Base-by-base conservation (phyloP, 1,140 invertebrate genomes). In the Drosophila serrata region DNA sequence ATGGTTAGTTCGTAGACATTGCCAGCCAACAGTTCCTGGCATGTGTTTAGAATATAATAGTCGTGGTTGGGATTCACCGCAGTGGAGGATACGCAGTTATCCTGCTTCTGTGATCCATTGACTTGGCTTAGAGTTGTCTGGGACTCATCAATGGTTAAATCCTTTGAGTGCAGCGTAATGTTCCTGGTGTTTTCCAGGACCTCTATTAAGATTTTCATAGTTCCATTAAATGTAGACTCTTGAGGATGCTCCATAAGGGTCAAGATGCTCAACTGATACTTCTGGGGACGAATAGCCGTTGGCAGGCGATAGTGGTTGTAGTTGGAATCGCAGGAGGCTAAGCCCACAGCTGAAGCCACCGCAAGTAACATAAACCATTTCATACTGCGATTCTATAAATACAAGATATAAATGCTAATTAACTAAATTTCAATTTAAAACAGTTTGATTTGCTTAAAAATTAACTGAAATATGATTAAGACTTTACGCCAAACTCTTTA, bases 241-340 rank as follows among this genome's bases (percentile, higher is more conserved):
- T 94, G 93, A 13, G 85, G 80, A 6, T 95, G 93, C 43, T 95
- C 94, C 5, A 95, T 77, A 79, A 94, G 93, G 4, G 95, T 94
- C 0, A 94, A 70, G 3, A 97, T 93, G n/a, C 93, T 92, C 8
- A 97, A 74, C 56, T 94, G 94, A 80, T 97, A 97, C 85, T 96
- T 95, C n/a, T 93, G 87, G 1, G 96, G 96, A 6, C 93, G 84
- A 15, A 97, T 93, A 72, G 94, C 93, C 4, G 91, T 93, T 0
- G 96, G 96, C 27, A 97, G 93, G 33, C 96, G 93, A 87, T 96
- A 95, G 35, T 90, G 68, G 22, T 77, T 78, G 31, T 91, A 91
- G 39, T 24, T 61, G 31, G 46, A 22, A 3, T 46, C 53, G 29
- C 49, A 24, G 45, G 8, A 35, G 33, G 61, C 45, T 27, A 82